Evolutionary conservation across 92 coral and sea anemone genomes (phyloP), one percentile per base, ranked within the genome.

Genomic region (Siderastrea siderea): DNA sequence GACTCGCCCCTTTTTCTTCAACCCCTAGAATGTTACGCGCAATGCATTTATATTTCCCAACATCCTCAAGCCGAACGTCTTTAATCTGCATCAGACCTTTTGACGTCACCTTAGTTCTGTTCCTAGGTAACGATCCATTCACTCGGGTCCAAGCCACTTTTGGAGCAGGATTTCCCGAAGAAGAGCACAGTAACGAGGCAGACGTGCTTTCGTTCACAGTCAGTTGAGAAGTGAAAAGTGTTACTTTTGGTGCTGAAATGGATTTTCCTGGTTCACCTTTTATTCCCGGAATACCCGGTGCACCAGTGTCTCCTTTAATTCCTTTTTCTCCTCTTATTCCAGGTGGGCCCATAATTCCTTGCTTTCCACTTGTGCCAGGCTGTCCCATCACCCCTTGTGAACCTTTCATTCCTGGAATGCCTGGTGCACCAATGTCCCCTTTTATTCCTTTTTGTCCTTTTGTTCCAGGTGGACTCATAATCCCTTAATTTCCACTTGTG

Each of bases 231-330:
- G 77, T 51, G 16, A 78, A 59, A 59, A 82, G n/a, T 49, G 78
- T 55, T 17, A 71, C 78, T 9, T 70, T 14, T 45, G 86, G 86
- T 12, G 57, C 12, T 11, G 86, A 70, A 82, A 82, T 58, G 4
- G 86, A 82, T 59, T 82, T 78, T 70, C 86, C 86, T 7, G 78
- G 69, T 58, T 82, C 78, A 43, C 86, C 86, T 82, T 82, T 68
- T 5, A 68, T 68, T 47, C 38, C 38, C 0, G 38, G 38, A 26
- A 26, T 26, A 26, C 38, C 38, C 0, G 38, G 0, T 0, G 38
- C 0, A 26, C 38, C 38, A 26, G 0, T 26, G 38, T 26, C 38
- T 26, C 38, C 38, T 26, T 26, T 26, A 26, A 26, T 26, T 26
- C 38, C 38, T 26, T 26, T 26, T 26, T 26, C 38, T 26, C 38